These are phyloP conservation scores for Petrocephalus microphthalmus DNA, from an alignment of 2,113 vertebrate genomes.

Conservation along the genomic window DNA sequence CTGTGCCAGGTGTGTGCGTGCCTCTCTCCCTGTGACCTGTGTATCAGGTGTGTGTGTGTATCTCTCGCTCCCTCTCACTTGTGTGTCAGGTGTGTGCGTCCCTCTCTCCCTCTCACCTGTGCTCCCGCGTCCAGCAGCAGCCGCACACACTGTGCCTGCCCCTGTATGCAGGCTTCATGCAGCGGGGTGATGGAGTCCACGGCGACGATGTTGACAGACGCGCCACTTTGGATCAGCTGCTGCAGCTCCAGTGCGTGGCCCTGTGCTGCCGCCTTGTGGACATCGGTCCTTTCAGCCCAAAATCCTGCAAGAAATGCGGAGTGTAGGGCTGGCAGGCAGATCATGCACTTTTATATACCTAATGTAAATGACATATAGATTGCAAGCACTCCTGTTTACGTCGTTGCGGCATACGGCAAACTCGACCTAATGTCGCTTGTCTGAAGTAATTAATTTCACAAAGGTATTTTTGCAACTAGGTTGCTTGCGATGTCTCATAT, in stretches of 20 bases:
- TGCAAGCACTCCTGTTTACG: too few species aligned
- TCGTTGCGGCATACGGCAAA: too few species aligned
- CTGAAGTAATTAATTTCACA: too few species aligned
- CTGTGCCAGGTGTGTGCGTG: too few species aligned
- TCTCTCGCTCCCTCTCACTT: too few species aligned
- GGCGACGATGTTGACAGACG: constrained; percentile 80
- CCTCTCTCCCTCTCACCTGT: not conserved
- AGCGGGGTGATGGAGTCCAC: constrained; percentile 67
- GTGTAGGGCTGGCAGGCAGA: not conserved
- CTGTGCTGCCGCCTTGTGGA: constrained; percentile 75
- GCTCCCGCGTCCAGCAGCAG: not conserved
- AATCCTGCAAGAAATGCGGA: constrained; percentile 55
- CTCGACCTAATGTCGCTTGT: too few species aligned
- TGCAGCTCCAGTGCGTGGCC: constrained; percentile 65
- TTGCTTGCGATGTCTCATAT: too few species aligned
- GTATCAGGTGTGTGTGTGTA: not conserved
- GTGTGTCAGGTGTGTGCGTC: not conserved
- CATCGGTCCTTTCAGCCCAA: constrained; percentile 78
- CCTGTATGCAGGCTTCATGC: not conserved
- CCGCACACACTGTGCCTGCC: not conserved
- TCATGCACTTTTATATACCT: not conserved
- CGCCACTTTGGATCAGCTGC: constrained; percentile 70
- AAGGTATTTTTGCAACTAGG: too few species aligned
- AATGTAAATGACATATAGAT: too few species aligned
- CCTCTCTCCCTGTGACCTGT: not conserved